These are phyloP conservation scores for Pocillopora verrucosa DNA, from an alignment of 64 coral and sea anemone species.

Conservation along the genomic window DNA sequence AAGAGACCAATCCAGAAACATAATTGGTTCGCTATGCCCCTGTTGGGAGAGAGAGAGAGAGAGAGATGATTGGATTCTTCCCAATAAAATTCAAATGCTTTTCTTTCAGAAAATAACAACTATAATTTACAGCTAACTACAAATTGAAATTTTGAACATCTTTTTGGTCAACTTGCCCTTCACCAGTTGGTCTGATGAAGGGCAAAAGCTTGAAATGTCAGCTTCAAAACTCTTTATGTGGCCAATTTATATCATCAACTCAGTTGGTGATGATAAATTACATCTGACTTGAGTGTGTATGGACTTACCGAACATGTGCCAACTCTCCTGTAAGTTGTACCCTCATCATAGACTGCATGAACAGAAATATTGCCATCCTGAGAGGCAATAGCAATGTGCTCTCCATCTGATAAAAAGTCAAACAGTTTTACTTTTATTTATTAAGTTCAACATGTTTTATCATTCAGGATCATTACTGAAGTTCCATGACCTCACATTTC, in stretches of 20 bases:
- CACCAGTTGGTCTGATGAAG: background rate
- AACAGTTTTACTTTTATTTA: background rate
- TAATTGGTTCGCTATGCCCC: slow-evolving; percentile 67
- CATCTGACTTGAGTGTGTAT: too few species aligned
- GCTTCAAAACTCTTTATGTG: too few species aligned
- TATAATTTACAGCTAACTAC: too few species aligned
- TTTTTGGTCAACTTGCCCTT: too few species aligned
- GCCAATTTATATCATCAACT: too few species aligned
- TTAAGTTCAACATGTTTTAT: background rate
- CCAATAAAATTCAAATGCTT: too few species aligned
- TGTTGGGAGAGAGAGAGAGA: background rate
- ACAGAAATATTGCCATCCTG: slow-evolving; percentile 86
- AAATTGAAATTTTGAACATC: too few species aligned
- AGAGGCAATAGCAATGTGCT: slow-evolving; percentile 83
- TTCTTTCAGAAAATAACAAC: too few species aligned
- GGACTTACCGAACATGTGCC: slow-evolving; percentile 75
- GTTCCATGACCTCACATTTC: too few species aligned
- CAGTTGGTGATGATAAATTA: too few species aligned
- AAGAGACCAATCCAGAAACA: slow-evolving; percentile 86
- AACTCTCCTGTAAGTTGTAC: slow-evolving; percentile 79
- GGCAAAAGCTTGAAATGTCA: too few species aligned
- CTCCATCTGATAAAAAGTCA: slow-evolving; percentile 60
- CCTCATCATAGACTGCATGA: slow-evolving; percentile 88
- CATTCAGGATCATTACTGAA: background rate
- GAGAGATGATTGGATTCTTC: too few species aligned